Percentiles rank a stretch among this genome's conserved stretches.
These are phyloP conservation scores for Atopsyche davidsoni DNA, from an alignment of 1,140 invertebrate genomes.

Conservation along the genomic window DNA sequence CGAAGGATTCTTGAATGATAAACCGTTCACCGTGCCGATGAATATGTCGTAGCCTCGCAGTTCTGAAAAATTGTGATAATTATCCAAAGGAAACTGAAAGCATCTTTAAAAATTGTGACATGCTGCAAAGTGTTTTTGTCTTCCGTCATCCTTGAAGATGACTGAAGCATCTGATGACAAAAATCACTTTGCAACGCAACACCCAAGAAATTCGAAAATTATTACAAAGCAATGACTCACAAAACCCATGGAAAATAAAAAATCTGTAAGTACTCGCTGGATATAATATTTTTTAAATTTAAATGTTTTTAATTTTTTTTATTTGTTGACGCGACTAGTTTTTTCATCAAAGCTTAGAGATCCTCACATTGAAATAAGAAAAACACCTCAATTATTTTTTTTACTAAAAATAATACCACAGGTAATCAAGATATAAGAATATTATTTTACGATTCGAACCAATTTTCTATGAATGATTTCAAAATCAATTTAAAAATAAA, in stretches of 20 bases:
- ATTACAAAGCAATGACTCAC: not conserved
- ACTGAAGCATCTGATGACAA: not conserved
- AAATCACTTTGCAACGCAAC: not conserved
- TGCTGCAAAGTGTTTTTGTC: not conserved
- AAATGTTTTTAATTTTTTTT: not conserved
- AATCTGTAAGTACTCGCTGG: not conserved
- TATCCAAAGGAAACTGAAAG: not conserved
- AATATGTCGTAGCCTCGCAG: not conserved
- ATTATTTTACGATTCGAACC: too few species aligned
- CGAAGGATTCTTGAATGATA: conserved; percentile 1
- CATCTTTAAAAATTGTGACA: not conserved
- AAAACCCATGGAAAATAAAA: not conserved
- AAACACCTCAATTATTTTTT: too few species aligned
- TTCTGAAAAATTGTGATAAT: conserved; percentile 7
- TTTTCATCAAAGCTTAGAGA: too few species aligned
- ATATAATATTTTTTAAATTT: not conserved
- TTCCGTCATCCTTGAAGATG: not conserved
- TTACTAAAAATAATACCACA: too few species aligned
- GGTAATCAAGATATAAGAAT: too few species aligned
- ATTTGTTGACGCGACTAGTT: too few species aligned
- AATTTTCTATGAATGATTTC: too few species aligned
- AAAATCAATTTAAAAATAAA: too few species aligned
- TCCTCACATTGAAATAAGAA: too few species aligned
- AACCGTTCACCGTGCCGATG: conserved; percentile 16
- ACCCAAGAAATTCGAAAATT: not conserved